A percentile compares a stretch with the other conserved stretches of the same genome.
Evolutionary conservation across 2,888 invertebrate species (phyloP).

Genomic region (Cylindroiulus punctatus): DNA sequence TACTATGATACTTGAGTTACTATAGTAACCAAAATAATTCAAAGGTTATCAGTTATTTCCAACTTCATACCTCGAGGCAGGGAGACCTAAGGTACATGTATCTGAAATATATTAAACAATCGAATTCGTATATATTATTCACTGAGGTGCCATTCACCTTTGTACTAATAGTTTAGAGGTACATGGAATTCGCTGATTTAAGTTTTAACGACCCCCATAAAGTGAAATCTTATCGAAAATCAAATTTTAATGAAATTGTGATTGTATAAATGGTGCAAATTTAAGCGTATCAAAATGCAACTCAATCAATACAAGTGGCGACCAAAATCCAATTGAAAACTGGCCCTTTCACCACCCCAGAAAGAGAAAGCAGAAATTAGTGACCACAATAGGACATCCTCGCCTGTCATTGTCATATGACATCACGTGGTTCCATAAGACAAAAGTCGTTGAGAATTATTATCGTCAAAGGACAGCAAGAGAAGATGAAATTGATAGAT

Average conservation of each 20-base stretch:
- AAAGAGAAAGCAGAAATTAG: background rate
- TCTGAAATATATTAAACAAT: too few species aligned
- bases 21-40: too few species aligned
- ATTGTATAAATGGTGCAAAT: too few species aligned
- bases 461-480: background rate
- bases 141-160: too few species aligned
- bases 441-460: slow-evolving; percentile 32
- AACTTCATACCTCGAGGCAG: too few species aligned
- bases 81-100: too few species aligned
- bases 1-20: too few species aligned
- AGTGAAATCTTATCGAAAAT: background rate
- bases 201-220: background rate
- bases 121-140: too few species aligned
- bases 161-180: too few species aligned
- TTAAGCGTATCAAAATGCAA: slow-evolving; percentile 32
- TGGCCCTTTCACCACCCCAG: background rate
- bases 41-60: too few species aligned
- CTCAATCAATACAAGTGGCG: background rate
- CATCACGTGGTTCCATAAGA: background rate
- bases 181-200: too few species aligned
- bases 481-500: background rate
- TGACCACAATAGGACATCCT: background rate
- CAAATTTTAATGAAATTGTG: too few species aligned
- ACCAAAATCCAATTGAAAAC: slow-evolving; percentile 14
- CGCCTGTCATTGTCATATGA: background rate